Base-by-base conservation (phyloP, 2,888 invertebrate species). In the Sinopyrophorus schimmeli region DNA sequence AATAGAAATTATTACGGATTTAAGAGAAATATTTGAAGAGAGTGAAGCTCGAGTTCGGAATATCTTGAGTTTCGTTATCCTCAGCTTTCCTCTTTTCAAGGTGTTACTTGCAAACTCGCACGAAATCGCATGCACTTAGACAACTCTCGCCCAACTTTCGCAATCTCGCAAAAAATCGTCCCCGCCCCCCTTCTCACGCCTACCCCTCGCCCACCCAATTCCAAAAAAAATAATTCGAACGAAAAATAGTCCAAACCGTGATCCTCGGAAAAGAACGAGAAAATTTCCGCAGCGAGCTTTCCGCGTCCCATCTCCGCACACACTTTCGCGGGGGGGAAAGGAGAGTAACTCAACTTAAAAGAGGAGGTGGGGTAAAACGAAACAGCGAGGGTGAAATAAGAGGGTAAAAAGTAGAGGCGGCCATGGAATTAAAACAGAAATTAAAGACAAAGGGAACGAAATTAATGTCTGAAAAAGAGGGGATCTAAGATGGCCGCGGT, bases 401-500 rank as follows among this genome's bases (percentile, higher is more conserved):
- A 72, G 71, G 72, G 71, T 69, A 72, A 72, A 72, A 72, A 72
- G 68, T 70, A 62, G 63, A 67, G 67, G 70, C 73, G 71, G 71
- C 69, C 71, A 69, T 72, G 67, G 70, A 70, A 70, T 70, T 70
- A 71, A 70, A 71, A 71, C 69, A 63, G 68, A 72, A 72, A 72
- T 72, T 72, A 72, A 71, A 72, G 72, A 72, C 71, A 72, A 72
- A 72, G 70, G 69, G 70, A 71, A 70, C 70, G 67, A 68, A 71
- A 70, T 72, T 71, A 71, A 69, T 71, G 71, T 60, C 59, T 58
- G 62, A 60, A 60, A 62, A 64, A 63, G 61, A 53, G 60, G 61
- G 67, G 60, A 63, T 63, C 61, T 65, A 65, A 68, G 65, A 67
- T 66, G 67, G 67, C 66, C 58, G 63, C 58, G 51, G 42, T 30